Conservation (phyloP, 2,888 invertebrate genomes). For the Arge pagana region DNA sequence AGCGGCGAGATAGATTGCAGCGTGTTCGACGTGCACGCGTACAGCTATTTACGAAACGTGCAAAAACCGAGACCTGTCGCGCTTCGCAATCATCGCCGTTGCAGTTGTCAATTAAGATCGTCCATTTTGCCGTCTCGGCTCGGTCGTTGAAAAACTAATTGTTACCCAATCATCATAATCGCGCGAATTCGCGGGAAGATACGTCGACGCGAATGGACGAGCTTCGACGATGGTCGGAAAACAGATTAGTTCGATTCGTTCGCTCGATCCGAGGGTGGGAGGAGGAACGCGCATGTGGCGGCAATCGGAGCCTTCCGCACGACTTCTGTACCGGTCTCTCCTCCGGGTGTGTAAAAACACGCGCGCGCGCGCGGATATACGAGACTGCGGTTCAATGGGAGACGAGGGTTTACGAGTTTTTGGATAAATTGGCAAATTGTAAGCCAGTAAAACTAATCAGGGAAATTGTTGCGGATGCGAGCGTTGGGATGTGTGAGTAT, state of each 20-base stretch:
- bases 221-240: conserved; percentile 28
- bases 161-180: too few relatives aligned
- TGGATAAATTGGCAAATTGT: conserved; percentile 54
- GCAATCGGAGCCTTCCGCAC: conserved; percentile 22
- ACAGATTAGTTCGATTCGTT: conserved; percentile 23
- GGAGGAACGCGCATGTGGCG: conserved; percentile 28
- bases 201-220: conserved; percentile 14
- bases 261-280: conserved; percentile 24
- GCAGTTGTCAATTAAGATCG: too few relatives aligned
- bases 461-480: conserved; percentile 52
- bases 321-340: not conserved
- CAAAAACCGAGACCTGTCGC: too few relatives aligned
- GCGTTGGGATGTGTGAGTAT: too few relatives aligned
- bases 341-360: not conserved
- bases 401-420: conserved; percentile 51
- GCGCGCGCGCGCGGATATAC: conserved; percentile 4
- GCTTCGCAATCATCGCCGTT: too few relatives aligned
- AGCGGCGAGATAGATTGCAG: too few relatives aligned
- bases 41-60: too few relatives aligned
- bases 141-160: too few relatives aligned
- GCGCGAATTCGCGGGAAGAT: conserved; percentile 18
- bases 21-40: too few relatives aligned
- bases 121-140: too few relatives aligned
- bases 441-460: conserved; percentile 51
- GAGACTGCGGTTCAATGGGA: conserved; percentile 32